phyloP scores from a whole-genome alignment of 2,113 vertebrate genomes.

The Nesogale talazaci region DNA sequence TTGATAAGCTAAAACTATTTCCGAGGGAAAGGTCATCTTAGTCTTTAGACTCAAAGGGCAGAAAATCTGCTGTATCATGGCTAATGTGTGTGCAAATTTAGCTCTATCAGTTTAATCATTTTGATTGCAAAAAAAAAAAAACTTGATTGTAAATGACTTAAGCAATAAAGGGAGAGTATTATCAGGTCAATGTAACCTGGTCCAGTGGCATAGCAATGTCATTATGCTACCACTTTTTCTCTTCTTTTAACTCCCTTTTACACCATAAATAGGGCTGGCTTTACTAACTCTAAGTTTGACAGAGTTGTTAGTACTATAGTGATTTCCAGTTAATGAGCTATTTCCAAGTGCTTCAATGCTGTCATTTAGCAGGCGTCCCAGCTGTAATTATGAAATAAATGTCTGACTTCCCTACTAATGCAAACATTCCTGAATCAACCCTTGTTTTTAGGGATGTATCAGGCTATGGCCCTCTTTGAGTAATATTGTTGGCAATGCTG shows the following conservation, averaged over 20 bases:
- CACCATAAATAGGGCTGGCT: background rate
- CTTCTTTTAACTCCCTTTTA: background rate
- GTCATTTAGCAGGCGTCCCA: background rate
- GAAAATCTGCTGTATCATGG: background rate
- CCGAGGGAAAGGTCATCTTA: background rate
- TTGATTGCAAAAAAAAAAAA: background rate
- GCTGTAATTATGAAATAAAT: background rate
- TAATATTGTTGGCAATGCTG: accelerated
- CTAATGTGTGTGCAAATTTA: background rate
- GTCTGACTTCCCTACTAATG: background rate
- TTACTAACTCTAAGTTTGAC: background rate
- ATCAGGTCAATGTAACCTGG: background rate
- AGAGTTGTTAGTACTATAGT: background rate
- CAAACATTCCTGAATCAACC: background rate
- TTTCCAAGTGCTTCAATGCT: background rate
- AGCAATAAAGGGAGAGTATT: too few relatives aligned
- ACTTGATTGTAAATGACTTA: too few relatives aligned
- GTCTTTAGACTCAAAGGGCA: background rate
- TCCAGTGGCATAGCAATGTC: background rate
- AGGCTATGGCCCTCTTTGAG: background rate
- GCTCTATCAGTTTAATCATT: background rate
- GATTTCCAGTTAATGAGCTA: background rate
- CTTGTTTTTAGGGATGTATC: background rate
- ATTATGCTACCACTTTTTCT: background rate
- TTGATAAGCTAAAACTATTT: background rate